Percentiles rank a stretch among this genome's conserved stretches.
These are phyloP conservation scores for Drosophila yooni DNA, from an alignment of 2,888 invertebrate species.

Conservation along the genomic window DNA sequence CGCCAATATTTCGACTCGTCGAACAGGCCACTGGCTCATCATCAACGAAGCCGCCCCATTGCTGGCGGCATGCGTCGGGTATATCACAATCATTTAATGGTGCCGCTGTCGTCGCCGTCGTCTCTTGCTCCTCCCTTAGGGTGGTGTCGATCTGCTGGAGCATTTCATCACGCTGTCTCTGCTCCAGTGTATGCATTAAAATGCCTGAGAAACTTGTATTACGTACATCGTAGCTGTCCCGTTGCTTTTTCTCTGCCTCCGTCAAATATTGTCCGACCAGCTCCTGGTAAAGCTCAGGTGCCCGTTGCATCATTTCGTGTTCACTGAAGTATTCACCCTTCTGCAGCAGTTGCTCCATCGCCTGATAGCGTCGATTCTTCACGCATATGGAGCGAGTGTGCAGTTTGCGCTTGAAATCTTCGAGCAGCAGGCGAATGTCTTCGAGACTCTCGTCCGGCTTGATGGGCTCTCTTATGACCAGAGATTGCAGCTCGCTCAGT, in stretches of 20 bases:
- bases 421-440: constrained; percentile 88
- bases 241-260: constrained; percentile 89
- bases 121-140: constrained; percentile 1
- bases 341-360: constrained; percentile 89
- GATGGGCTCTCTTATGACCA: constrained; percentile 73
- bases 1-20: constrained; percentile 47
- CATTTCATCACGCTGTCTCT: constrained; percentile 88
- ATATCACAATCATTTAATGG: constrained; percentile 75
- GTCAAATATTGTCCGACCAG: constrained; percentile 94
- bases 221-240: constrained; percentile 87
- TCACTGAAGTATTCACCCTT: constrained; percentile 93
- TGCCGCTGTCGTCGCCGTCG: not conserved
- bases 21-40: constrained; percentile 82
- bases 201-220: constrained; percentile 89
- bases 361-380: constrained; percentile 93
- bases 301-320: constrained; percentile 96
- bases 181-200: constrained; percentile 92
- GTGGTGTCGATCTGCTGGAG: constrained; percentile 78
- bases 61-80: constrained; percentile 81
- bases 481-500: constrained; percentile 88
- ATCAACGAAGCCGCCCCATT: constrained; percentile 87
- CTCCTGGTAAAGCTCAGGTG: constrained; percentile 95
- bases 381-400: constrained; percentile 86
- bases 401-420: constrained; percentile 87
- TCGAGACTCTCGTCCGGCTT: constrained; percentile 84